Evolutionary conservation across 2,888 invertebrate genomes (phyloP), one percentile per base, ranked within the genome.

Genomic region (Microplitis deprimator): DNA sequence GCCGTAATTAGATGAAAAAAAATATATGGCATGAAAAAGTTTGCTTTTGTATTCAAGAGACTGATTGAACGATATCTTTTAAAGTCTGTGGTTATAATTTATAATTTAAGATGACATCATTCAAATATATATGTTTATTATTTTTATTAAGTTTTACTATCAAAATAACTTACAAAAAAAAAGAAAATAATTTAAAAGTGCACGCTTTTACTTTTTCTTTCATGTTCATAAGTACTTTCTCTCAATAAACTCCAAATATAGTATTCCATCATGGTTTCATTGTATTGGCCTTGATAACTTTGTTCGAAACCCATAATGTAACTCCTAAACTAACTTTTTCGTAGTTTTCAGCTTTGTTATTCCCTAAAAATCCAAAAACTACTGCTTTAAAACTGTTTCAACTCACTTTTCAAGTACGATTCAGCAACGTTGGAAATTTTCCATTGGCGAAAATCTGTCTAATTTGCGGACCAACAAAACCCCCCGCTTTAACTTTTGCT

Each of bases 241-340:
- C 80, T 62, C 6, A 83, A 50, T 64, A 83, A 75, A 61, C 76
- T 76, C 80, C 80, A 82, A 82, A 80, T 76, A 62, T 84, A 83
- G 62, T 83, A 83, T 41, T 81, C 81, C 81, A 83, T 84, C 83
- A 84, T 83, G 59, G 79, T 82, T 69, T 80, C 80, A 73, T 82
- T 78, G 10, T 82, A 82, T 50, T 80, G 81, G 1, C 83, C 82
- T 76, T 84, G 81, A 74, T 85, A 86, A 71, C 82, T 80, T 64
- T 68, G 74, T 82, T 85, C 83, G 62, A 84, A 81, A 69, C 80
- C 69, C 82, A 82, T 81, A 20, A 85, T 78, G 69, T 85, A 84
- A 73, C 85, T 82, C 74, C 86, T 83, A 76, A 86, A 86, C 79
- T 82, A 82, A 80, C 86, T 83, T 84, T 39, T 77, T 77, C 38